Evolutionary conservation across 2,113 vertebrate genomes (phyloP).

Genomic region (Telmatochromis bifrenatus): DNA sequence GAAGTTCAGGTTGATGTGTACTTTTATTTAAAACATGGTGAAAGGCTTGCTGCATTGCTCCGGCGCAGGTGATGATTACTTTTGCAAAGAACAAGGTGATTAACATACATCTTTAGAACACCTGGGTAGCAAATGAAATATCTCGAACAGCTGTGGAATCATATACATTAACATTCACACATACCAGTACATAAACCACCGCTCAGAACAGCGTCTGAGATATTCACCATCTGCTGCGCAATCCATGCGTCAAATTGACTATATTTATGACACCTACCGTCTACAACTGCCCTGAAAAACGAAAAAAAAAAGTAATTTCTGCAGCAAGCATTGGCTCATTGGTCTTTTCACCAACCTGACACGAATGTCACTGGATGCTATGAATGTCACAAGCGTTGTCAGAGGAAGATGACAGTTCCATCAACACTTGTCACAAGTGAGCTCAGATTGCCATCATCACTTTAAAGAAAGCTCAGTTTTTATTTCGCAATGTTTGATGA

Average conservation of each 20-base stretch:
- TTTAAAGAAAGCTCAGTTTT: neutral
- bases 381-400: neutral
- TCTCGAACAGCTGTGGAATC: neutral
- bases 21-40: neutral
- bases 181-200: neutral
- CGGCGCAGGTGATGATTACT: neutral
- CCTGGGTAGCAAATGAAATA: neutral
- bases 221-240: slow-evolving; percentile 19
- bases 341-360: neutral
- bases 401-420: slow-evolving; percentile 11
- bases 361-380: neutral
- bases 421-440: slow-evolving; percentile 1
- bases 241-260: neutral
- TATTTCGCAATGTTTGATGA: neutral
- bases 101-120: slow-evolving; percentile 13
- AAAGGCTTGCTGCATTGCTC: neutral
- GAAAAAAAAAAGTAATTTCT: neutral
- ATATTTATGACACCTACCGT: neutral
- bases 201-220: neutral
- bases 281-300: neutral
- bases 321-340: neutral
- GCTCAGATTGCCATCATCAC: neutral
- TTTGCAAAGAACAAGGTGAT: neutral
- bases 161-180: neutral
- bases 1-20: neutral